Evolutionary conservation across 2,797 vertebrate species (phyloP).

Genomic region (Labroides dimidiatus): DNA sequence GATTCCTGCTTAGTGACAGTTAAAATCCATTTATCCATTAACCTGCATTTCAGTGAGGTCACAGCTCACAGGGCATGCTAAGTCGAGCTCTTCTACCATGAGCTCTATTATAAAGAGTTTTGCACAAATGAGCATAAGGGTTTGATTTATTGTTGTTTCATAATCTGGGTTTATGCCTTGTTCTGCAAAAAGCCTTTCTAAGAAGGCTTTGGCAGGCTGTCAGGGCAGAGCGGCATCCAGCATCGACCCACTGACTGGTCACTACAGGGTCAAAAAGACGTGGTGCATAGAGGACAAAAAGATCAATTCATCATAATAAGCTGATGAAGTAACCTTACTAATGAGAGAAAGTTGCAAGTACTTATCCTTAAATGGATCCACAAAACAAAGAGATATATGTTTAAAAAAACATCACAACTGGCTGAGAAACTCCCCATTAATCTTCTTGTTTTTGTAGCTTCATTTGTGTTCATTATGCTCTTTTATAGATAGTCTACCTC

Average conservation of each 20-base stretch:
- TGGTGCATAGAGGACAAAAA: background rate
- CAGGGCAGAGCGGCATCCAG: slow-evolving; percentile 52
- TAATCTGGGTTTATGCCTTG: slow-evolving; percentile 89
- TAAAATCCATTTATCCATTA: slow-evolving; percentile 22
- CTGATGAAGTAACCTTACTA: background rate
- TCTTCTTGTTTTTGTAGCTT: too few species aligned
- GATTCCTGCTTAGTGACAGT: slow-evolving; percentile 16
- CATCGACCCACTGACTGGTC: slow-evolving; percentile 64
- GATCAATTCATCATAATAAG: background rate
- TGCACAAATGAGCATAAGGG: slow-evolving; percentile 76
- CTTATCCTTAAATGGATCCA: too few species aligned
- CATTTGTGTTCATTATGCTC: too few species aligned
- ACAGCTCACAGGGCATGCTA: slow-evolving; percentile 40
- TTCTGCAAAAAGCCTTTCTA: slow-evolving; percentile 78
- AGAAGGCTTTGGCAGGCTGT: slow-evolving; percentile 68
- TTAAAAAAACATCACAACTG: too few species aligned
- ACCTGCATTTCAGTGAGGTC: slow-evolving; percentile 28
- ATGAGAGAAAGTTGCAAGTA: too few species aligned
- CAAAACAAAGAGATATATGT: too few species aligned
- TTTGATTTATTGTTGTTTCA: slow-evolving; percentile 81
- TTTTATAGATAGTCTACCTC: too few species aligned
- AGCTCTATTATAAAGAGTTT: slow-evolving; percentile 71
- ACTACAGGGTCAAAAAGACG: background rate
- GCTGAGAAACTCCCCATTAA: too few species aligned
- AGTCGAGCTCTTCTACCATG: slow-evolving; percentile 49